phyloP scores from a whole-genome alignment of 2,888 invertebrate genomes.

The Operophtera brumata region DNA sequence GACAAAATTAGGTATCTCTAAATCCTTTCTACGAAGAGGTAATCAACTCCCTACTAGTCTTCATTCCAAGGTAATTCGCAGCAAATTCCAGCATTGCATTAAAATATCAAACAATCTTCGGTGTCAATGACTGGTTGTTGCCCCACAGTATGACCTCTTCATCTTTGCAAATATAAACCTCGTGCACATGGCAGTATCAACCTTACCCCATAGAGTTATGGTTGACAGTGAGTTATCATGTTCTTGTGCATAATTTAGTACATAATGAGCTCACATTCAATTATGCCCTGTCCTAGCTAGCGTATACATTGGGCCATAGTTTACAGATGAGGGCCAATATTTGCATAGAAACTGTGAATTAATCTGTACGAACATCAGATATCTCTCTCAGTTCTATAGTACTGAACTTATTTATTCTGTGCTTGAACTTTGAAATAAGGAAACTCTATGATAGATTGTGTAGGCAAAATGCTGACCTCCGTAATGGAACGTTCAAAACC shows the following conservation, averaged over 20 bases:
- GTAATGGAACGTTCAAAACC: too few relatives aligned
- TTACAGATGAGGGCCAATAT: conserved; percentile 38
- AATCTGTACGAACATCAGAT: background rate
- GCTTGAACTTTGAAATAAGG: too few relatives aligned
- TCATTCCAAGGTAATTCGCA: conserved; percentile 4
- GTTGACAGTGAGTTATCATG: conserved; percentile 35
- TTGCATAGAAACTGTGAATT: conserved; percentile 57
- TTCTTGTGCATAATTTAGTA: conserved; percentile 46
- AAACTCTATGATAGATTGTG: too few relatives aligned
- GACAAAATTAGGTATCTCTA: background rate
- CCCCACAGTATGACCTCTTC: conserved; percentile 48
- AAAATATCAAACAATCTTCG: conserved; percentile 34
- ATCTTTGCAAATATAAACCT: conserved; percentile 48
- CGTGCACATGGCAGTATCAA: conserved; percentile 23
- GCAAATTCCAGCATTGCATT: conserved; percentile 15
- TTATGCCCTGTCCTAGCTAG: conserved; percentile 47
- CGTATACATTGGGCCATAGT: conserved; percentile 37
- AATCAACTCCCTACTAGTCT: background rate
- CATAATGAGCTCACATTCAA: conserved; percentile 57
- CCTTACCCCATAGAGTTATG: conserved; percentile 26
- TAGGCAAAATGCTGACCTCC: too few relatives aligned
- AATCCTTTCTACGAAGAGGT: background rate
- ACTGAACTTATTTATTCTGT: too few relatives aligned
- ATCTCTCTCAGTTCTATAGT: background rate
- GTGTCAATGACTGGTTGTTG: conserved; percentile 46